Percentiles rank a stretch among this genome's conserved stretches.
These are phyloP conservation scores for Perccottus glenii DNA, from an alignment of 2,113 vertebrate species.

Conservation along the genomic window DNA sequence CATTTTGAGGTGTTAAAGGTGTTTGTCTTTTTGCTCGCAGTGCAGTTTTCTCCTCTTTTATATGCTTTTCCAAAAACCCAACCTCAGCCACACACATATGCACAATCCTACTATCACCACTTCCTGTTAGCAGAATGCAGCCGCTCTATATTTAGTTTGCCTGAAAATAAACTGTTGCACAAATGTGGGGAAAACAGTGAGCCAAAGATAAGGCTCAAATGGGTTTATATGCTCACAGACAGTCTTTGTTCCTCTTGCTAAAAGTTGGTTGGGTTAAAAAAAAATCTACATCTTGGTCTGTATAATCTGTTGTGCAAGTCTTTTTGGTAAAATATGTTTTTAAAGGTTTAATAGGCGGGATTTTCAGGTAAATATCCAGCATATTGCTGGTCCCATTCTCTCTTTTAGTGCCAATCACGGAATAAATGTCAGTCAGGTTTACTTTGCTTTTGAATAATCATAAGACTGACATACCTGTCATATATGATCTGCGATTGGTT, in stretches of 20 bases:
- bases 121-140: slow-evolving; percentile 70
- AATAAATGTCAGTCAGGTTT: no score
- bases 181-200: slow-evolving; percentile 34
- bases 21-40: slow-evolving; percentile 44
- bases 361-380: no score
- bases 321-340: no score
- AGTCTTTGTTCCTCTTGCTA: background rate
- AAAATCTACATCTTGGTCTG: no score
- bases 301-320: no score
- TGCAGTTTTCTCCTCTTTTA: slow-evolving; percentile 52
- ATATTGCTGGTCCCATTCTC: no score
- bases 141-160: slow-evolving; percentile 70
- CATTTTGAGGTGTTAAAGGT: slow-evolving; percentile 40
- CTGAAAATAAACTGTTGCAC: slow-evolving; percentile 62
- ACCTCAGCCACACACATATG: slow-evolving; percentile 43
- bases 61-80: slow-evolving; percentile 62
- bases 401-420: no score
- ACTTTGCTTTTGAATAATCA: no score
- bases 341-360: no score
- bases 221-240: slow-evolving; percentile 27
- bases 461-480: no score
- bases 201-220: slow-evolving; percentile 34
- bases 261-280: no score
- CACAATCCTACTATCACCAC: slow-evolving; percentile 74
- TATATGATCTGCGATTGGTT: no score